Conservation (phyloP, 2,113 vertebrate genomes). For the Nothocercus nigrocapillus region DNA sequence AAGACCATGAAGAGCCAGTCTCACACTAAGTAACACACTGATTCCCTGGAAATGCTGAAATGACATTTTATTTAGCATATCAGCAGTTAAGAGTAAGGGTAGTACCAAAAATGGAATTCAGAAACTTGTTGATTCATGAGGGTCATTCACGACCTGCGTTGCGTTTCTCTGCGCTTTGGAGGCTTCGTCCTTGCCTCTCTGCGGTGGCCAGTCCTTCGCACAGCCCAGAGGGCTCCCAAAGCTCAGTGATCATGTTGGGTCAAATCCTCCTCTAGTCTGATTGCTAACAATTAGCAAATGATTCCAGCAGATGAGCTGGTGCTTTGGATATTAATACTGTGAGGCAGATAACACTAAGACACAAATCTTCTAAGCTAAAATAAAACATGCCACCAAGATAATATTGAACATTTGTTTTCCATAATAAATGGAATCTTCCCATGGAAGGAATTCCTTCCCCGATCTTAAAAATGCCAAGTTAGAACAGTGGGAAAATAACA, state of each 20-base stretch:
- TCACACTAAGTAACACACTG: background rate
- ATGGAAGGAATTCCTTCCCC: background rate
- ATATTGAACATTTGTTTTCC: background rate
- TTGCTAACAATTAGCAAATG: background rate
- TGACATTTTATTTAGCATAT: background rate
- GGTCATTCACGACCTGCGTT: background rate
- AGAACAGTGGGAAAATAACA: slow-evolving; percentile 45
- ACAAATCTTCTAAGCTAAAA: background rate
- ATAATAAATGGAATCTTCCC: background rate
- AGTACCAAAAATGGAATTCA: background rate
- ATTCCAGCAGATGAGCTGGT: background rate
- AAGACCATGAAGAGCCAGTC: background rate
- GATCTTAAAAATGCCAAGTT: slow-evolving; percentile 53
- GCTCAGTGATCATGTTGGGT: background rate
- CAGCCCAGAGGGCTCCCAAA: background rate
- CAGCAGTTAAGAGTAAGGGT: background rate
- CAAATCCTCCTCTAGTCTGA: background rate
- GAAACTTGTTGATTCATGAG: background rate
- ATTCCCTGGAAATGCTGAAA: background rate
- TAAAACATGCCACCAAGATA: background rate
- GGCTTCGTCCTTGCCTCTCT: background rate
- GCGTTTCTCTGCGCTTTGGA: background rate
- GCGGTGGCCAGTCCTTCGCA: background rate
- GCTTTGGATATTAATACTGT: background rate
- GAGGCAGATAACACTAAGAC: background rate